A percentile compares a stretch with the other conserved stretches of the same genome.
Conservation (phyloP, 2,113 vertebrate genomes). For the Nicator chloris region DNA sequence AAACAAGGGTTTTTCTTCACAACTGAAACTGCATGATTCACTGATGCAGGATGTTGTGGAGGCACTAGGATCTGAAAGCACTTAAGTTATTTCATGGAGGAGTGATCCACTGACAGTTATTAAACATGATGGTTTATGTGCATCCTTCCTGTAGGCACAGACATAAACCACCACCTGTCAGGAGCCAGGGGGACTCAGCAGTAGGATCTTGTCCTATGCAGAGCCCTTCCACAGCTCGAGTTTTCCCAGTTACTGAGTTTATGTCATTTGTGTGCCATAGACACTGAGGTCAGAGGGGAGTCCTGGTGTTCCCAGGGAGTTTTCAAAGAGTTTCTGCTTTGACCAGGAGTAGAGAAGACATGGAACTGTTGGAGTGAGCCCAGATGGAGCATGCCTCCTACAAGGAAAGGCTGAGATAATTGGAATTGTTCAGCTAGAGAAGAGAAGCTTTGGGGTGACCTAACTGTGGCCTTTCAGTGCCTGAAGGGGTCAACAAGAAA, state of each 20-base stretch:
- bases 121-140: neutral
- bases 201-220: neutral
- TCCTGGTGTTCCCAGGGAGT: neutral
- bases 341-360: neutral
- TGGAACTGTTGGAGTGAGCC: neutral
- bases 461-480: neutral
- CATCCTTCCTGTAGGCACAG: neutral
- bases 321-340: neutral
- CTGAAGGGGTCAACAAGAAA: neutral
- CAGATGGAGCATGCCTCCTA: neutral
- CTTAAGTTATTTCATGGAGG: neutral
- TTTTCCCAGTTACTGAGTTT: neutral
- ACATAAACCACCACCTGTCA: neutral
- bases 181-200: neutral
- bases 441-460: neutral
- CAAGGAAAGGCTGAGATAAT: neutral
- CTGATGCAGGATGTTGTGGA: neutral
- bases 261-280: neutral
- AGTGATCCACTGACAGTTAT: neutral
- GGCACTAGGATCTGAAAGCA: neutral
- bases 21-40: neutral
- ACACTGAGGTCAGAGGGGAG: neutral
- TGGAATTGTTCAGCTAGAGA: neutral
- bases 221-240: neutral
- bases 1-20: neutral